Conservation (phyloP, 1,140 invertebrate species). For the Chironomus tepperi region DNA sequence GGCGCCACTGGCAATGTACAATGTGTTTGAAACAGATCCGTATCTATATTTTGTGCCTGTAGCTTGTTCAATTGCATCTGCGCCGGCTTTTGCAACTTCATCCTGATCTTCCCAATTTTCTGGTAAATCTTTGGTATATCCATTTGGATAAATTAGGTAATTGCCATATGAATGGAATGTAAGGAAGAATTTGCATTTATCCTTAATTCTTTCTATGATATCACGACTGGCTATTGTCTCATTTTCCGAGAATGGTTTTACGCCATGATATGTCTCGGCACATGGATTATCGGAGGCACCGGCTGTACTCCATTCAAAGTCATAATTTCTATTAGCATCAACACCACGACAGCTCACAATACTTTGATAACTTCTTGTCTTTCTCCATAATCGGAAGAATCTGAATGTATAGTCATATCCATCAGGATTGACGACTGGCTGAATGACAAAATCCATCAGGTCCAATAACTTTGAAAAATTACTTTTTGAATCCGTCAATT, state of each 20-base stretch:
- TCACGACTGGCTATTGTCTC: constrained; percentile 48
- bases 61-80: constrained; percentile 40
- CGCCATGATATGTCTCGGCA: constrained; percentile 55
- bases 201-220: constrained; percentile 42
- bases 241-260: constrained; percentile 57
- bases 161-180: constrained; percentile 60
- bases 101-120: constrained; percentile 39
- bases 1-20: constrained; percentile 45
- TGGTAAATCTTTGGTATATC: constrained; percentile 46
- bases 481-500: constrained; percentile 48
- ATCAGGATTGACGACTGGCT: constrained; percentile 50
- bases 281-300: constrained; percentile 59
- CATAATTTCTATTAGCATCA: constrained; percentile 60
- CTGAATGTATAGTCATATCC: constrained; percentile 37
- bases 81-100: constrained; percentile 39
- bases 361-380: constrained; percentile 37
- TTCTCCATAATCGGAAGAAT: constrained; percentile 45
- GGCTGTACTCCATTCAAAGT: constrained; percentile 52
- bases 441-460: constrained; percentile 50
- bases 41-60: constrained; percentile 47
- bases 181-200: constrained; percentile 52
- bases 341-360: constrained; percentile 48
- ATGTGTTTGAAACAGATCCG: constrained; percentile 51
- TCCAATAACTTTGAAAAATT: constrained; percentile 40
- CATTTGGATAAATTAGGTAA: constrained; percentile 66